Evolutionary conservation across 2,113 vertebrate species (phyloP).

Genomic region (Ageneiosus marmoratus): DNA sequence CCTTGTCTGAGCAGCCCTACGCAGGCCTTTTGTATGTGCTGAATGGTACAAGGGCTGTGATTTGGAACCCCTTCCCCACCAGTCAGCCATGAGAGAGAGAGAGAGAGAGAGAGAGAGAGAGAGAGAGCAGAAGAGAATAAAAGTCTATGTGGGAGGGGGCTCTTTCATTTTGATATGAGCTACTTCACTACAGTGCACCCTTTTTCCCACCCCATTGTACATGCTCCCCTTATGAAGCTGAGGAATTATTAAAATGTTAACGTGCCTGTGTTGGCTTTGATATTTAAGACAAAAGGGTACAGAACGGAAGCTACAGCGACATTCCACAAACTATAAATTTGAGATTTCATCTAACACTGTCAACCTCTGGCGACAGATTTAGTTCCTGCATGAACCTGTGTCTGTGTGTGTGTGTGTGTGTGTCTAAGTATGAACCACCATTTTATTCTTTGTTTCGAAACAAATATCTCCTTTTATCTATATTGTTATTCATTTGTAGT

Average conservation of each 20-base stretch:
- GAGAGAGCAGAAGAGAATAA: constrained; percentile 47
- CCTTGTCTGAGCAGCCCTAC: constrained; percentile 77
- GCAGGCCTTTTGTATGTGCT: constrained; percentile 75
- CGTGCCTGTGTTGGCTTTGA: constrained; percentile 91
- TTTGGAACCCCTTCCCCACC: constrained; percentile 68
- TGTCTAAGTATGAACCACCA: not conserved
- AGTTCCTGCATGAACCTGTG: constrained; percentile 10
- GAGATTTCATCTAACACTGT: constrained; percentile 78
- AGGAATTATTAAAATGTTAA: constrained; percentile 98
- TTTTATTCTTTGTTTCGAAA: not conserved
- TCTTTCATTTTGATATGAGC: constrained; percentile 79
- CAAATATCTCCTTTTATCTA: too few relatives aligned
- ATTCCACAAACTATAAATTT: constrained; percentile 75
- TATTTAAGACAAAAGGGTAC: constrained; percentile 98
- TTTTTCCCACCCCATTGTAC: constrained; percentile 69
- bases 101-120: constrained; percentile 51
- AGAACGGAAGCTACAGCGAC: constrained; percentile 76
- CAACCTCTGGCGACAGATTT: constrained; percentile 66
- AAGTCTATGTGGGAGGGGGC: constrained; percentile 46
- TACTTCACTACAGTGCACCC: constrained; percentile 79
- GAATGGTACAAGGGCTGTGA: constrained; percentile 79
- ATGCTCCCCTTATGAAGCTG: constrained; percentile 77
- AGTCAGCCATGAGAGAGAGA: constrained; percentile 65
- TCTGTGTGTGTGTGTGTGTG: not conserved
- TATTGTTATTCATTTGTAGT: not conserved